Evolutionary conservation across 2,888 invertebrate species (phyloP).

Genomic region (Oscheius sp.): DNA sequence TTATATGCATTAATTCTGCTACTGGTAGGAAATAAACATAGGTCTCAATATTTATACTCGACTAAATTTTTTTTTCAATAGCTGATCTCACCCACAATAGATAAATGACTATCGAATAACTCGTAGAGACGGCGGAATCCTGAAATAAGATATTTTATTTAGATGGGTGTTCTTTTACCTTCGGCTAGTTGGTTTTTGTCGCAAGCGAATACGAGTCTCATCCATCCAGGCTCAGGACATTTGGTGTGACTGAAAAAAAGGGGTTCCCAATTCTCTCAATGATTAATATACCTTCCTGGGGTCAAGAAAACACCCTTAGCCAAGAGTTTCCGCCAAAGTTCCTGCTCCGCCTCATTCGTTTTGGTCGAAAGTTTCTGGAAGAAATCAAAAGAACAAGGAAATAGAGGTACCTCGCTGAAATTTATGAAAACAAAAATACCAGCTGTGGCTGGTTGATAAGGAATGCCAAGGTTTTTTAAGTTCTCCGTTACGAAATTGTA

Average conservation of each 20-base stretch:
- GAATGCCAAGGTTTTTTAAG: constrained; percentile 42
- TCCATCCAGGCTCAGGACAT: constrained; percentile 66
- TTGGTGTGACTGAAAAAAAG: constrained; percentile 40
- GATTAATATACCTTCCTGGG: constrained; percentile 51
- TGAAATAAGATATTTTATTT: constrained; percentile 9
- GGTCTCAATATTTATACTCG: not conserved
- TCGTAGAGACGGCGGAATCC: constrained; percentile 25
- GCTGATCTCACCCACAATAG: constrained; percentile 19
- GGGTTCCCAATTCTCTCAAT: not conserved
- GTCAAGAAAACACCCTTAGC: constrained; percentile 61
- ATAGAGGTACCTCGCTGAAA: constrained; percentile 44
- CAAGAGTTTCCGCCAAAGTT: constrained; percentile 38
- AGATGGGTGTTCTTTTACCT: too few relatives aligned
- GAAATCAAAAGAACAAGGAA: not conserved
- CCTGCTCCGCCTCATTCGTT: constrained; percentile 39
- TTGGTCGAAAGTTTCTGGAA: constrained; percentile 37
- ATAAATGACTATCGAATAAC: constrained; percentile 11
- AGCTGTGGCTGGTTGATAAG: constrained; percentile 44
- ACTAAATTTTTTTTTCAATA: constrained; percentile 17
- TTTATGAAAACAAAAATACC: constrained; percentile 55
- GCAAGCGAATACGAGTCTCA: constrained; percentile 66
- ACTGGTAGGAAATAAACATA: constrained; percentile 11
- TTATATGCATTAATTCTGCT: not conserved
- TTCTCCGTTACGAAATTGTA: constrained; percentile 45
- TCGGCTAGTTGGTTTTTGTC: constrained; percentile 55